phyloP scores from a whole-genome alignment of 2,888 invertebrate genomes.

The Dinocampus coccinellae region DNA sequence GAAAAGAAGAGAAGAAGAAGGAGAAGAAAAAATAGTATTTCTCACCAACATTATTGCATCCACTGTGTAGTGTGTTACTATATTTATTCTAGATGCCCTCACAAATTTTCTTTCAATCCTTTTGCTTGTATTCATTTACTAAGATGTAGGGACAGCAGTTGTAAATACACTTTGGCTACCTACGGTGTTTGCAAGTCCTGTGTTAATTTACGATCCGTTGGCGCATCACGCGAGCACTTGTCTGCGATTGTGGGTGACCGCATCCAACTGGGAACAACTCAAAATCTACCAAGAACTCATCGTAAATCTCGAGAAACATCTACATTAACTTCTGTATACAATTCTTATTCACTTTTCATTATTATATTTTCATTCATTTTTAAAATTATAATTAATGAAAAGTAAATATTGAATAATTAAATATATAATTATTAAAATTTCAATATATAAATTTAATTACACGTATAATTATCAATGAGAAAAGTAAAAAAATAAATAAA shows the following conservation, averaged over 20 bases:
- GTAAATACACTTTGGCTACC: constrained; percentile 3
- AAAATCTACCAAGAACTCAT: constrained; percentile 47
- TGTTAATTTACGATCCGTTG: constrained; percentile 18
- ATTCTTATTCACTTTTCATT: background rate
- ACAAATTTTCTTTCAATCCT: background rate
- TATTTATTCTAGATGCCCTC: background rate
- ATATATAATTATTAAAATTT: no score
- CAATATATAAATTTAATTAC: no score
- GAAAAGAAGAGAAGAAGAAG: no score
- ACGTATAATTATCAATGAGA: no score
- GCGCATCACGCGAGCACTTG: constrained; percentile 12
- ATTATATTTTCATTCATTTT: background rate
- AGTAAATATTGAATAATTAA: no score
- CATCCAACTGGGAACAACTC: constrained; percentile 45
- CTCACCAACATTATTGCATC: background rate
- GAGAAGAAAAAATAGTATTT: background rate
- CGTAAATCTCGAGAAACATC: constrained; percentile 46
- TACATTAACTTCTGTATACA: background rate
- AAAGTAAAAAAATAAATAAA: background rate
- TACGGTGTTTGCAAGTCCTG: background rate
- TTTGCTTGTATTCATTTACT: background rate
- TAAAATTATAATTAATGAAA: no score
- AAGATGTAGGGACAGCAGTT: background rate
- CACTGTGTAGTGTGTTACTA: background rate
- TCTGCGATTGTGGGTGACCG: constrained; percentile 49